These are phyloP conservation scores for Liparis tanakae DNA, from an alignment of 2,797 vertebrate species.

Conservation along the genomic window DNA sequence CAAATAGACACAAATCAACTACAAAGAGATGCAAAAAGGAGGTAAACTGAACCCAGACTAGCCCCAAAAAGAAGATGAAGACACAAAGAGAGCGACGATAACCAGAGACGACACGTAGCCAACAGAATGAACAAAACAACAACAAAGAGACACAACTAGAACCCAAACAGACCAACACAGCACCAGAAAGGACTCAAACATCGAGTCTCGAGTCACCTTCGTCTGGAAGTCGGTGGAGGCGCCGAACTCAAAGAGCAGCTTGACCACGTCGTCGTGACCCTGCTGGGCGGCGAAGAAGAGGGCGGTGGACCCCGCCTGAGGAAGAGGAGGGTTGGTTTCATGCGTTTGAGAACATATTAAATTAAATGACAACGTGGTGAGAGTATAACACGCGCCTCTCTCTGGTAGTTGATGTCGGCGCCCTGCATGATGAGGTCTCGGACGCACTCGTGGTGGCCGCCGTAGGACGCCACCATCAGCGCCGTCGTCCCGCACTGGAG, in stretches of 20 bases:
- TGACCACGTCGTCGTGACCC: conserved; percentile 91
- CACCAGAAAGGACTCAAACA: no score
- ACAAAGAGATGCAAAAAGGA: no score
- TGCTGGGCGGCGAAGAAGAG: conserved; percentile 97
- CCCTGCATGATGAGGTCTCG: conserved; percentile 94
- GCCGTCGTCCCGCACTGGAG: conserved; percentile 92
- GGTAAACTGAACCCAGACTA: no score
- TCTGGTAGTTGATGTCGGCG: conserved; percentile 96
- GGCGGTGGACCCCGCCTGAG: conserved; percentile 93
- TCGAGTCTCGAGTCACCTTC: conserved; percentile 84
- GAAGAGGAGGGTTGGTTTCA: background rate
- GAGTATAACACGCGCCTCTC: conserved; percentile 81
- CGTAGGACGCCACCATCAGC: conserved; percentile 95
- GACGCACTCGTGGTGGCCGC: conserved; percentile 90
- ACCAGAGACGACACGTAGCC: background rate
- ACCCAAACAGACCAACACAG: no score
- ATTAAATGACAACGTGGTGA: background rate
- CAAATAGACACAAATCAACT: background rate
- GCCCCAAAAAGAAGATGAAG: background rate
- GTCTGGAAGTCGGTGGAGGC: conserved; percentile 96
- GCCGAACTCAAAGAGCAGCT: conserved; percentile 95
- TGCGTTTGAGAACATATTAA: background rate
- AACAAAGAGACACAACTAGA: background rate
- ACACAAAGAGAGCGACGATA: background rate
- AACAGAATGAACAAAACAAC: background rate